Evolutionary conservation across 2,797 vertebrate genomes (phyloP).

Genomic region (Limnodromus scolopaceus): DNA sequence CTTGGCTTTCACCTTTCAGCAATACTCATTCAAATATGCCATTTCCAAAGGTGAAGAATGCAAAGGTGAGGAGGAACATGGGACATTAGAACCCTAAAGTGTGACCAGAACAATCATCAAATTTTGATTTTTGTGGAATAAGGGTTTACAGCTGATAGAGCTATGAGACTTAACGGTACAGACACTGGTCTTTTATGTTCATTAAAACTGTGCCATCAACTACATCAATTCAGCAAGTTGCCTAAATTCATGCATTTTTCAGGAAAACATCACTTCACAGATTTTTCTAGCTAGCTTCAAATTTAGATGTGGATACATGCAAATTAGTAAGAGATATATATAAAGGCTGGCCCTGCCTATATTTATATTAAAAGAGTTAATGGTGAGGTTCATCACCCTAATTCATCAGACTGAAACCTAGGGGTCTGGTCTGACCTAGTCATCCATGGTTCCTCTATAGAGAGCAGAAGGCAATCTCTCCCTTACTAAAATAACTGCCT

Average conservation of each 20-base stretch:
- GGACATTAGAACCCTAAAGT: neutral
- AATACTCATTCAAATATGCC: neutral
- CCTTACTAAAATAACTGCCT: neutral
- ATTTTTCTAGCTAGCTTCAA: neutral
- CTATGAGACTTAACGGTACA: neutral
- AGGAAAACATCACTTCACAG: neutral
- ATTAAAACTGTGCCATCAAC: neutral
- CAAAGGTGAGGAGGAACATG: neutral
- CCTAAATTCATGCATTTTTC: neutral
- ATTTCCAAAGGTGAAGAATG: neutral
- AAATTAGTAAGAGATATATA: neutral
- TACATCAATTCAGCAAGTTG: neutral
- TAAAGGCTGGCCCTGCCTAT: neutral
- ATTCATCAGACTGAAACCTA: neutral
- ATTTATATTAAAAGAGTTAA: neutral
- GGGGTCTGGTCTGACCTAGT: neutral
- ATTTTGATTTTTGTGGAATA: neutral
- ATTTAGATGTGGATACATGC: neutral
- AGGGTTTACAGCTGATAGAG: neutral
- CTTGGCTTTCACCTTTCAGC: neutral
- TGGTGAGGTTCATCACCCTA: neutral
- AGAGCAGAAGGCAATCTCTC: neutral
- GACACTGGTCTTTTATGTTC: accelerated
- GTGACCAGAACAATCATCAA: neutral
- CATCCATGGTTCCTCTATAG: neutral